Evolutionary conservation across 2,888 invertebrate species (phyloP).

Genomic region (Idaea straminata): DNA sequence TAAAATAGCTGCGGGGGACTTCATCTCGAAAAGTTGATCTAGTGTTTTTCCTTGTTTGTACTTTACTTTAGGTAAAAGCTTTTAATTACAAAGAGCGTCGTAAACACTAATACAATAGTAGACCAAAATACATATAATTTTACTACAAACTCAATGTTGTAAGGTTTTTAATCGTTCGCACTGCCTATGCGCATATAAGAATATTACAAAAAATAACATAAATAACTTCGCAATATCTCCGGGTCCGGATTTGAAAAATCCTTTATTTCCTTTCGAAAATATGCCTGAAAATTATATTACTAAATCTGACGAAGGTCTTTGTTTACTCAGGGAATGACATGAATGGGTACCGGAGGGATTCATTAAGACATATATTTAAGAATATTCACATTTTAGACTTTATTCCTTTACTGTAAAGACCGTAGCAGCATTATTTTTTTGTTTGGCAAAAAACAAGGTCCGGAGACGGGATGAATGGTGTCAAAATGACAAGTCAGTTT

Average conservation of each 20-base stretch:
- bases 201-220: conserved; percentile 18
- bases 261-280: conserved; percentile 40
- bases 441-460: conserved; percentile 42
- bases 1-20: too few species aligned
- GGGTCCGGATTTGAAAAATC: conserved; percentile 32
- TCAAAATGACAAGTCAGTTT: conserved; percentile 75
- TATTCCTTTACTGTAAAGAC: conserved; percentile 29
- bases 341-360: conserved; percentile 70
- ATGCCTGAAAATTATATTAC: conserved; percentile 45
- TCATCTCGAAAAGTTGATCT: too few species aligned
- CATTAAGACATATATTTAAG: conserved; percentile 68
- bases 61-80: too few species aligned
- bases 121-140: conserved; percentile 11
- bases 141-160: background rate
- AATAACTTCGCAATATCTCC: conserved; percentile 24
- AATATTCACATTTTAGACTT: conserved; percentile 37
- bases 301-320: conserved; percentile 64
- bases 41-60: too few species aligned
- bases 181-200: background rate
- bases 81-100: too few species aligned
- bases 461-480: conserved; percentile 73
- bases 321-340: conserved; percentile 74
- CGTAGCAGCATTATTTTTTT: conserved; percentile 12
- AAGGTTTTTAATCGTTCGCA: background rate
- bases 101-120: too few species aligned